Conservation (phyloP, 2,113 vertebrate genomes). For the Pelvicachromis taeniatus region DNA sequence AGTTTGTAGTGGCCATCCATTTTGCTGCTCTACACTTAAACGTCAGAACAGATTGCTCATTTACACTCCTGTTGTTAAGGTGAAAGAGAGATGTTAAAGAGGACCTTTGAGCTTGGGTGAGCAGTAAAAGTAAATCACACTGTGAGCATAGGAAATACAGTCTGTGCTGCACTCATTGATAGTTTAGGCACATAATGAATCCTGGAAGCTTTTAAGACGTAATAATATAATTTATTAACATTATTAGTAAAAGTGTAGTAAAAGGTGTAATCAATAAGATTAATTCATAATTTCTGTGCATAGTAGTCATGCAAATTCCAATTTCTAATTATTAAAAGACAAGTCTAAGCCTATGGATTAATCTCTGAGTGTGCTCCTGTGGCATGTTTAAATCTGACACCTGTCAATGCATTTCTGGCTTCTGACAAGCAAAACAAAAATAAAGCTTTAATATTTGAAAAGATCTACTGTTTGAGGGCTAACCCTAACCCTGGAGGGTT, state of each 20-base stretch:
- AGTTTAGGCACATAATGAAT: background rate
- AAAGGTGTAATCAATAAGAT: background rate
- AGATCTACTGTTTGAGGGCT: background rate
- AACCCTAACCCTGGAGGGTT: background rate
- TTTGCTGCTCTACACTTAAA: constrained; percentile 1
- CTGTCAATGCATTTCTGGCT: background rate
- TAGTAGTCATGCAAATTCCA: background rate
- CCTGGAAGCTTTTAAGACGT: background rate
- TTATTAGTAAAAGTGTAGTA: background rate
- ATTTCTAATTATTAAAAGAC: background rate
- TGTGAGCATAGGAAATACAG: background rate
- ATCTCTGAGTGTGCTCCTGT: background rate
- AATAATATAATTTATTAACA: background rate
- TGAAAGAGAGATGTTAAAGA: constrained; percentile 5
- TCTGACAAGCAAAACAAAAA: background rate
- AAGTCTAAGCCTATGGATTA: background rate
- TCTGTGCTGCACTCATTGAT: background rate
- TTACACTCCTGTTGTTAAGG: constrained; percentile 21
- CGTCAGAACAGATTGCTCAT: constrained; percentile 18
- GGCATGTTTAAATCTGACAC: background rate
- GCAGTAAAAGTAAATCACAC: constrained; percentile 5
- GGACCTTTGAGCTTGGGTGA: constrained; percentile 16
- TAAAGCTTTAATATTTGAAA: background rate
- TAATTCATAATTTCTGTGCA: background rate
- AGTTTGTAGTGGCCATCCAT: background rate